phyloP scores from a whole-genome alignment of 2,888 invertebrate genomes.

The Parelbella ahira region DNA sequence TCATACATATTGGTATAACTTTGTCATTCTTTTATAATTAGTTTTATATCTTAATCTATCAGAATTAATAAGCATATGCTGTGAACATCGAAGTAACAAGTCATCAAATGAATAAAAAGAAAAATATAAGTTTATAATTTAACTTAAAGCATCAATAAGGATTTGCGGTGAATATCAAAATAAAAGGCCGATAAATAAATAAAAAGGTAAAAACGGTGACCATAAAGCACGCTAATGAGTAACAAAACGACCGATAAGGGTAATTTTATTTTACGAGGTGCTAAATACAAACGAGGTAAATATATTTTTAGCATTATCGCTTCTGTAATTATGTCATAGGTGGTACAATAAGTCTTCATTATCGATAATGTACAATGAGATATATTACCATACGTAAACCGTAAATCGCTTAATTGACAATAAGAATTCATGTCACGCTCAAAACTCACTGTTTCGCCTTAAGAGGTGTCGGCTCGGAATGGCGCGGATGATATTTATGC shows the following conservation, averaged over 20 bases:
- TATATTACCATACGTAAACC: constrained; percentile 25
- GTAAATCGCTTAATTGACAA: constrained; percentile 33
- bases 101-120: no score
- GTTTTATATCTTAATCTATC: no score
- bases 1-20: no score
- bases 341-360: constrained; percentile 28
- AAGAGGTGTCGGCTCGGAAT: constrained; percentile 41
- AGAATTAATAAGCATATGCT: no score
- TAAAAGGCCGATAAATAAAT: no score
- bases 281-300: constrained; percentile 17
- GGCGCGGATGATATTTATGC: constrained; percentile 39
- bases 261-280: constrained; percentile 15
- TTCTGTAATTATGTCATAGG: constrained; percentile 31
- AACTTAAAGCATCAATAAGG: no score
- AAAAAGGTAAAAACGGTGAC: not conserved
- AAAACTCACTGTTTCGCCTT: constrained; percentile 39
- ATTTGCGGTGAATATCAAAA: no score
- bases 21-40: no score
- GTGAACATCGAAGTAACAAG: no score
- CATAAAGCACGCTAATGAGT: constrained; percentile 7
- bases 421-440: constrained; percentile 30
- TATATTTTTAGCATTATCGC: constrained; percentile 24
- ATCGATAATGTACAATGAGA: constrained; percentile 25
- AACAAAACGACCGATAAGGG: constrained; percentile 4
- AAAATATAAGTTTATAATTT: no score